Evolutionary conservation across 1,140 invertebrate species (phyloP).

Genomic region (Drosophila pseudoananassae): DNA sequence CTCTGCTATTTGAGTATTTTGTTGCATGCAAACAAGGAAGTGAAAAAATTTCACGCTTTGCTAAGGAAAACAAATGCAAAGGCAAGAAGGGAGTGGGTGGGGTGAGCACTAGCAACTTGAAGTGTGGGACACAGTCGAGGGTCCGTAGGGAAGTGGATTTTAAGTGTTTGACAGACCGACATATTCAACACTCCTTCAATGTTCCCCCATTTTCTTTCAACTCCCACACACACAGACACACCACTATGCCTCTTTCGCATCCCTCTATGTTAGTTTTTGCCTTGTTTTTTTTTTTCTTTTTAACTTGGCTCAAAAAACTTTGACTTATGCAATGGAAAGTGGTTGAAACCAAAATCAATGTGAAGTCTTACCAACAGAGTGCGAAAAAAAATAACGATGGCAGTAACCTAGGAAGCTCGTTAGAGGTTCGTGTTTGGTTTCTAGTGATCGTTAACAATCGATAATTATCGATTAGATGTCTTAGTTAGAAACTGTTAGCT

Average conservation of each 20-base stretch:
- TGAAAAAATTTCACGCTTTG: constrained; percentile 62
- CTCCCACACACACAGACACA: neutral
- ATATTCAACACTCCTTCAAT: constrained; percentile 6
- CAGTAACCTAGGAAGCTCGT: constrained; percentile 26
- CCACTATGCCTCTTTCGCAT: neutral
- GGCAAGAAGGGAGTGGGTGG: neutral
- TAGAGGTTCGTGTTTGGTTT: neutral
- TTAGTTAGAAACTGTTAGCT: neutral
- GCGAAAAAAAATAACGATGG: constrained; percentile 21
- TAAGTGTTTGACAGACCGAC: constrained; percentile 54
- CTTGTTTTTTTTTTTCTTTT: neutral
- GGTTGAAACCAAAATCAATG: constrained; percentile 46
- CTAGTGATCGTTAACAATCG: neutral
- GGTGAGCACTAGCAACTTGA: neutral
- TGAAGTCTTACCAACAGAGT: constrained; percentile 31
- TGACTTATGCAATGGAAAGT: constrained; percentile 76
- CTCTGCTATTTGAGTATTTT: constrained; percentile 32
- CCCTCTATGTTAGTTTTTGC: neutral
- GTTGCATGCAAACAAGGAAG: constrained; percentile 74
- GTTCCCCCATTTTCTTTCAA: neutral
- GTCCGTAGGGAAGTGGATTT: constrained; percentile 37
- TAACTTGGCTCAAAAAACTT: constrained; percentile 29
- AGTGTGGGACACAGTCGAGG: constrained; percentile 31
- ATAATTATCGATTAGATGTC: neutral
- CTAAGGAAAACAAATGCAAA: constrained; percentile 24